Conservation (phyloP, 2,113 vertebrate genomes). For the Notechis scutatus region DNA sequence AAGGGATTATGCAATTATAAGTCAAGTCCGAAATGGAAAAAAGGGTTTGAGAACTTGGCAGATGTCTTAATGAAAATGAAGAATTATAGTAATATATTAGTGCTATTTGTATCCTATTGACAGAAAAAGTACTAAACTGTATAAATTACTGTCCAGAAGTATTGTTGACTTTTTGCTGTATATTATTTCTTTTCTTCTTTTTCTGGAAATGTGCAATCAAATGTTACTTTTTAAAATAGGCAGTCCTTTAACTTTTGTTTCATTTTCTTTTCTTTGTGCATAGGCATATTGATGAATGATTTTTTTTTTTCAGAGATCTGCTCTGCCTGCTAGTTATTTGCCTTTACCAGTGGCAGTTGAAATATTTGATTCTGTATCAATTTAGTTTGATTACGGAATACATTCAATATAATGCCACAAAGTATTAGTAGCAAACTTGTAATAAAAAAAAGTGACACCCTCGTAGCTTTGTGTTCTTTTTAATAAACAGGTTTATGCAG, state of each 20-base stretch:
- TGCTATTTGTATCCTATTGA: slow-evolving; percentile 79
- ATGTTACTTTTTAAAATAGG: slow-evolving; percentile 70
- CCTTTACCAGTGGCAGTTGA: slow-evolving; percentile 62
- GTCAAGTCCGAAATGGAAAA: slow-evolving; percentile 75
- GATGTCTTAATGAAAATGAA: slow-evolving; percentile 86
- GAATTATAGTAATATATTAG: slow-evolving; percentile 82
- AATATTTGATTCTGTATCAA: slow-evolving; percentile 64
- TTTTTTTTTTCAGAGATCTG: slow-evolving; percentile 14
- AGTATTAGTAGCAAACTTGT: neutral
- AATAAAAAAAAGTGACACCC: neutral
- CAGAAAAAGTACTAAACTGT: slow-evolving; percentile 77
- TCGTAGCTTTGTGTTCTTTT: slow-evolving; percentile 15
- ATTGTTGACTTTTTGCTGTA: slow-evolving; percentile 65
- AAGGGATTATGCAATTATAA: slow-evolving; percentile 78
- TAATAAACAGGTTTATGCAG: slow-evolving; percentile 14
- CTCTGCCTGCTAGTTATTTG: slow-evolving; percentile 31
- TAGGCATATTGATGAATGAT: slow-evolving; percentile 61
- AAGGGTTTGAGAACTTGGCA: slow-evolving; percentile 79
- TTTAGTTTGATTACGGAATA: slow-evolving; percentile 52
- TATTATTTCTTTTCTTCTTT: slow-evolving; percentile 59
- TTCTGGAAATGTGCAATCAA: slow-evolving; percentile 74
- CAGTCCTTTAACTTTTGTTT: slow-evolving; percentile 68
- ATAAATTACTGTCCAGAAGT: slow-evolving; percentile 75
- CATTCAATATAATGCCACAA: slow-evolving; percentile 52
- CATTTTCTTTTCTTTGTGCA: slow-evolving; percentile 39